These are phyloP conservation scores for Tetrax tetrax DNA, from an alignment of 2,113 vertebrate species.

Conservation along the genomic window DNA sequence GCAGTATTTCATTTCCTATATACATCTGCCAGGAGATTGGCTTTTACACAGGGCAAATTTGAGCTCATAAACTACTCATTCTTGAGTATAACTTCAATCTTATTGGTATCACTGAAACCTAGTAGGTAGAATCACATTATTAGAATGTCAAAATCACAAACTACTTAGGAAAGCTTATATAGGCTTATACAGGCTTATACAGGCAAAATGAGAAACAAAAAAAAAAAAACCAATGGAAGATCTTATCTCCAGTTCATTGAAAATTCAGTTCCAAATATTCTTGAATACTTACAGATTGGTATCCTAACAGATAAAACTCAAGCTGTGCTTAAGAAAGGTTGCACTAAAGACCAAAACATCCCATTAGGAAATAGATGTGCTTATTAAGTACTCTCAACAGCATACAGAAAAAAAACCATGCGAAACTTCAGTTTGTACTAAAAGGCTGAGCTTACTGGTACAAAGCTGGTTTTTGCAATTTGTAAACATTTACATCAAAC, in stretches of 20 bases:
- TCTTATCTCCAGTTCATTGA: background rate
- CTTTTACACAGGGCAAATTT: background rate
- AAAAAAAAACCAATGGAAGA: background rate
- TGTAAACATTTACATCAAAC: background rate
- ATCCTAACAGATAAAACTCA: background rate
- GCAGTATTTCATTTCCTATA: background rate
- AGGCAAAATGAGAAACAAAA: background rate
- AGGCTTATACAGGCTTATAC: too few relatives aligned
- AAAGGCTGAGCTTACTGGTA: background rate
- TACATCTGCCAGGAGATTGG: background rate
- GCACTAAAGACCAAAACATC: background rate
- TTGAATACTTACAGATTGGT: background rate
- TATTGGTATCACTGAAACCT: background rate
- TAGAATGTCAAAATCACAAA: background rate
- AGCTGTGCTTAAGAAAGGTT: background rate
- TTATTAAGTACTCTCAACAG: background rate
- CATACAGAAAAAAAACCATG: background rate
- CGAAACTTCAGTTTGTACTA: background rate
- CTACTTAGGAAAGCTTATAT: background rate
- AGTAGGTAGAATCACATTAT: background rate
- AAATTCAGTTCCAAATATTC: background rate
- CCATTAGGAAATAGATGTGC: background rate
- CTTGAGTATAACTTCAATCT: background rate
- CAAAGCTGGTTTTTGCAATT: background rate
- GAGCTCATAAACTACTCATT: background rate